Conservation (phyloP, 2,113 vertebrate genomes). For the Cyphomyrus discorhynchus region DNA sequence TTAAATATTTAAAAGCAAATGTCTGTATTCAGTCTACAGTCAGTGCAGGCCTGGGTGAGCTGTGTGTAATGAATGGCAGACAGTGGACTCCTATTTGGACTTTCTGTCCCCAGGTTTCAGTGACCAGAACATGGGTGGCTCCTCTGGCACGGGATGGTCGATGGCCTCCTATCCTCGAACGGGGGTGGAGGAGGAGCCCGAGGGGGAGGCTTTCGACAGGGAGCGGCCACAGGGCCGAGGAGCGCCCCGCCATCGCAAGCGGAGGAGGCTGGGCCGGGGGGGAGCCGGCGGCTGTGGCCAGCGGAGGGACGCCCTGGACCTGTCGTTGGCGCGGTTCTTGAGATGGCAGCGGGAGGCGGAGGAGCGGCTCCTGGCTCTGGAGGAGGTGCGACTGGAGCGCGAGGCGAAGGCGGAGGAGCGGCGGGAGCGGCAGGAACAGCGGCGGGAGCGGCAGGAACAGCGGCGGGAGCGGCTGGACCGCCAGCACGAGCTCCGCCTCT, state of each 20-base stretch:
- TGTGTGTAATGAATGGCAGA: neutral
- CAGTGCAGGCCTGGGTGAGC: neutral
- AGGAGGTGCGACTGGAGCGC: constrained; percentile 59
- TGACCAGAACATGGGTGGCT: constrained; percentile 58
- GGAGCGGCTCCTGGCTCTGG: constrained; percentile 68
- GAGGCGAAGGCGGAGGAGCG: constrained; percentile 67
- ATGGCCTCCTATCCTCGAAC: constrained; percentile 30
- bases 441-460: constrained; percentile 68
- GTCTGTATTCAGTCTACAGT: neutral
- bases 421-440: constrained; percentile 69
- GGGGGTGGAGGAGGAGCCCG: neutral
- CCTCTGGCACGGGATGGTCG: constrained; percentile 41
- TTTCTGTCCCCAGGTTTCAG: constrained; percentile 48
- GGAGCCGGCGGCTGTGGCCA: constrained; percentile 36
- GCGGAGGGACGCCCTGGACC: constrained; percentile 46
- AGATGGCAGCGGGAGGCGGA: constrained; percentile 64
- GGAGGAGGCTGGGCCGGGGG: constrained; percentile 40
- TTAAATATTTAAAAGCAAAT: neutral
- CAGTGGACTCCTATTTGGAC: neutral
- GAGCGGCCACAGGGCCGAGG: constrained; percentile 21
- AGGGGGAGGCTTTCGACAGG: constrained; percentile 23
- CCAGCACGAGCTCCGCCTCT: constrained; percentile 72
- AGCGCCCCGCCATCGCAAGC: constrained; percentile 49
- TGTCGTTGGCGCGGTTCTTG: constrained; percentile 64
- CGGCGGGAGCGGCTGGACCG: constrained; percentile 59